A percentile compares a stretch with the other conserved stretches of the same genome.
Evolutionary conservation across 2,113 vertebrate genomes (phyloP).

Genomic region (Melanerpes formicivorus): DNA sequence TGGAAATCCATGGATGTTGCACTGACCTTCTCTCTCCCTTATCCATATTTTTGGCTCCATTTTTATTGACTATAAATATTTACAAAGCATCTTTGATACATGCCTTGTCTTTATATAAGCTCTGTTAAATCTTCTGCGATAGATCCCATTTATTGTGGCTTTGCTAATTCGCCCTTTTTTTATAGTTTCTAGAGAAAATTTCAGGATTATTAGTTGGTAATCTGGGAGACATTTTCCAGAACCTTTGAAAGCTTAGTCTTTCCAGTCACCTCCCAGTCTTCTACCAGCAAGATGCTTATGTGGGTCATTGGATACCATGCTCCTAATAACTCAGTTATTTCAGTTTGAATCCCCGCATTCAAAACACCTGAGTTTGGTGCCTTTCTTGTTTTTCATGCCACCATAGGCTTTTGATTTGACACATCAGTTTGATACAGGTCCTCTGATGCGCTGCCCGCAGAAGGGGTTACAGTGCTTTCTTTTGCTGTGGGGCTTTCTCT

Average conservation of each 20-base stretch:
- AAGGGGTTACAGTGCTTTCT: not conserved
- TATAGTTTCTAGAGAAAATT: not conserved
- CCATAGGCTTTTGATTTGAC: not conserved
- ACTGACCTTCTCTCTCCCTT: not conserved
- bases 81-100: not conserved
- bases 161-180: not conserved
- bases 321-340: not conserved
- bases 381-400: not conserved
- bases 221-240: not conserved
- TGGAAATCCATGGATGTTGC: not conserved
- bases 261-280: not conserved
- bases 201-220: not conserved
- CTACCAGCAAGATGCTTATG: not conserved
- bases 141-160: not conserved
- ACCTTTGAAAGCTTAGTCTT: not conserved
- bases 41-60: not conserved
- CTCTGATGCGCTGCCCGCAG: not conserved
- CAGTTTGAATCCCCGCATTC: not conserved
- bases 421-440: not conserved
- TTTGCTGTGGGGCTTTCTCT: not conserved
- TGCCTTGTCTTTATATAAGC: not conserved
- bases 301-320: not conserved
- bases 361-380: not conserved
- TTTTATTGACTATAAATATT: not conserved
- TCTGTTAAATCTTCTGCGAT: not conserved